Evolutionary conservation across 2,113 vertebrate genomes (phyloP), one percentile per base, ranked within the genome.

Genomic region (Empidonax traillii): DNA sequence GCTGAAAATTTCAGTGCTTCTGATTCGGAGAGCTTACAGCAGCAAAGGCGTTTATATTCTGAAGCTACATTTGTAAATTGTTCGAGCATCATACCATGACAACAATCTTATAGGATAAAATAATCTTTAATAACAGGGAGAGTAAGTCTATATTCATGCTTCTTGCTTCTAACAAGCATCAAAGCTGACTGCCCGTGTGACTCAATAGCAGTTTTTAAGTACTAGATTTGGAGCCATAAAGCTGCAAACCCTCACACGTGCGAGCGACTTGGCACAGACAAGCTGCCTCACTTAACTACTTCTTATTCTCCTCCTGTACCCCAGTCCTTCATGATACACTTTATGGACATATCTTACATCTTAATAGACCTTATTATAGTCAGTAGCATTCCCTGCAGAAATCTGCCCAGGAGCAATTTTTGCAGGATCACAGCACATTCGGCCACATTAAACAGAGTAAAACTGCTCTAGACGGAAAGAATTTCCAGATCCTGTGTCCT

Each of bases 121-220:
- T 94, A 87, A 93, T 96, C 78, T 91, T 94, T 95, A 95, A 93
- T 79, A 97, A 94, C 89, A 74, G 80, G 18, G 79, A 80, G 73
- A 96, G 76, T 87, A 90, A 90, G 61, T 86, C 84, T 89, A 19
- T 74, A 95, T 78, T 67, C 51, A 88, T 44, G 85, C 92, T 86
- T 74, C 93, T 92, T 91, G 85, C 89, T 89, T 88, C 73, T 65
- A 90, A 82, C 14, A 80, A 94, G 93, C 87, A 87, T 91, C 89
- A 94, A 93, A 85, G 61, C 73, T 39, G 43, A 30, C 55, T 49
- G 22, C 53, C 67, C 58, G 3, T 59, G 83, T 59, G 85, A 90
- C 92, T 91, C 85, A 75, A 49, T 0, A 41, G 83, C 83, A 86
- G 85, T 6, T 24, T 93, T 55, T 28, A 75, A 89, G 53, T 6